A percentile compares a stretch with the other conserved stretches of the same genome.
phyloP scores from a whole-genome alignment of 2,888 invertebrate genomes.

The Elegia similella region DNA sequence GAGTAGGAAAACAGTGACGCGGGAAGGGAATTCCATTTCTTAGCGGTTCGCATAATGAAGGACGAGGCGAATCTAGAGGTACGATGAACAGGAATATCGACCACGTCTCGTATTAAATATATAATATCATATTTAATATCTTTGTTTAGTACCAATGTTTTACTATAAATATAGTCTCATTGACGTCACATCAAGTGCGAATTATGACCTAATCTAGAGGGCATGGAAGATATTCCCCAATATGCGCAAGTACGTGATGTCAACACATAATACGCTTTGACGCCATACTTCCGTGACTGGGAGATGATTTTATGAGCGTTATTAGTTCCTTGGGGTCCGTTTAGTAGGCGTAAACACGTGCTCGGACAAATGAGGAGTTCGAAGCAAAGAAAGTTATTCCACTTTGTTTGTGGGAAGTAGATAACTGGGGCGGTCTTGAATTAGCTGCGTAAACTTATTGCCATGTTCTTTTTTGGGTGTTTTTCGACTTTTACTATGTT shows the following conservation, averaged over 20 bases:
- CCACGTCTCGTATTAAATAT: too few relatives aligned
- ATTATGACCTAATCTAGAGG: conserved; percentile 27
- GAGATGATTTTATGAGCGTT: conserved; percentile 15
- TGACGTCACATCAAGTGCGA: conserved; percentile 22
- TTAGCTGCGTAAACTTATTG: not conserved
- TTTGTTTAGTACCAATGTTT: too few relatives aligned
- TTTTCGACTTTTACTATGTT: too few relatives aligned
- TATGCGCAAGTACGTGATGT: conserved; percentile 22
- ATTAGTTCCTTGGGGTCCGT: conserved; percentile 7
- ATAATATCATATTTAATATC: too few relatives aligned
- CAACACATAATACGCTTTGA: conserved; percentile 13
- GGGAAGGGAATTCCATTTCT: too few relatives aligned
- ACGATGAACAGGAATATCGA: too few relatives aligned
- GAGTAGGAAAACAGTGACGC: too few relatives aligned
- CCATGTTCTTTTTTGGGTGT: too few relatives aligned
- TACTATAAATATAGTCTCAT: not conserved
- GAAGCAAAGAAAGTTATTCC: not conserved
- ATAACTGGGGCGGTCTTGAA: not conserved
- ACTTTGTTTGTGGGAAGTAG: not conserved
- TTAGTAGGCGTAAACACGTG: not conserved
- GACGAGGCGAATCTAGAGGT: too few relatives aligned
- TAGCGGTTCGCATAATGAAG: too few relatives aligned
- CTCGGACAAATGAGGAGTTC: not conserved
- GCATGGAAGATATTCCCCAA: conserved; percentile 21
- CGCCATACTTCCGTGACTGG: conserved; percentile 5